Evolutionary conservation across 2,888 invertebrate genomes (phyloP).

Genomic region (Cryptocephalus primarius): DNA sequence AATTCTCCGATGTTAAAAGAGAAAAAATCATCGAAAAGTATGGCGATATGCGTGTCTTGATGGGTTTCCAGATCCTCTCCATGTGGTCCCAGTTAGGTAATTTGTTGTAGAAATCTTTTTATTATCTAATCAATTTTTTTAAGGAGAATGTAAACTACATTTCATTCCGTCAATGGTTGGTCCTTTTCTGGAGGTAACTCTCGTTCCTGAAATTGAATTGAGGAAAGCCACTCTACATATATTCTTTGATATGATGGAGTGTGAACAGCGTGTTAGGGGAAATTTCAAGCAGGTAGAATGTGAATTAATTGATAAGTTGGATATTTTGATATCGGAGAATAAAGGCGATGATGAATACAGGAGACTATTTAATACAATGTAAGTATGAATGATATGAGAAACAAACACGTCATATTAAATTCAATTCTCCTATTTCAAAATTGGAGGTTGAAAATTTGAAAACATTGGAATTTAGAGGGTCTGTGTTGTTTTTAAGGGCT

Average conservation of each 20-base stretch:
- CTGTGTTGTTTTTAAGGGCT: too few species aligned
- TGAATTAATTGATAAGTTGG: conserved; percentile 87
- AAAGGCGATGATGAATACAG: conserved; percentile 91
- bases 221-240: conserved; percentile 84
- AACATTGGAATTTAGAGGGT: too few species aligned
- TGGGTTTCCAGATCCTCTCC: conserved; percentile 84
- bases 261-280: conserved; percentile 72
- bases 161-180: conserved; percentile 91
- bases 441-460: too few species aligned
- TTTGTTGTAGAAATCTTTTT: conserved; percentile 2
- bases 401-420: background rate
- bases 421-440: too few species aligned
- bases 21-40: conserved; percentile 69
- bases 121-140: conserved; percentile 5
- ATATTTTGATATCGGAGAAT: conserved; percentile 84
- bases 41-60: conserved; percentile 83
- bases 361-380: conserved; percentile 91
- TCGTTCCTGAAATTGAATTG: conserved; percentile 76
- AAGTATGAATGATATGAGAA: conserved; percentile 40
- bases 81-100: conserved; percentile 82
- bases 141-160: conserved; percentile 73
- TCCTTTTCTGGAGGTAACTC: conserved; percentile 84
- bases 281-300: conserved; percentile 87
- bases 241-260: conserved; percentile 92
- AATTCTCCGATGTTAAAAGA: conserved; percentile 68